phyloP scores from a whole-genome alignment of 2,888 invertebrate genomes.

The Netelia virgata region DNA sequence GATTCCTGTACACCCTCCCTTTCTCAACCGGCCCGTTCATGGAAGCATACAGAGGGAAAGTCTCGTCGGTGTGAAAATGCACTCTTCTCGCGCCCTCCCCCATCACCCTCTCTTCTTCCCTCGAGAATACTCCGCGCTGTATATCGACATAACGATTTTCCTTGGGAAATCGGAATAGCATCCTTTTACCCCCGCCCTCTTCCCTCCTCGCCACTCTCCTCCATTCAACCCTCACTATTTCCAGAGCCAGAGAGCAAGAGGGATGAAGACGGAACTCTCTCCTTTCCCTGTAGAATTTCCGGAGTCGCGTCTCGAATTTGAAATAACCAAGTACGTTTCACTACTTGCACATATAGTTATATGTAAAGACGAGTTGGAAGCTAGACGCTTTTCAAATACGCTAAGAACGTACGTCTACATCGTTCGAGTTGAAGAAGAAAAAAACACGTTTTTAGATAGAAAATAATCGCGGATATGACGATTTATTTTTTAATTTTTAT shows the following conservation, averaged over 20 bases:
- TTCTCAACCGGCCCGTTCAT: conserved; percentile 19
- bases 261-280: conserved; percentile 41
- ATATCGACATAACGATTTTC: conserved; percentile 59
- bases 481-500: too few relatives aligned
- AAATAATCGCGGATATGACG: too few relatives aligned
- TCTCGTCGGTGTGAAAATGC: conserved; percentile 49
- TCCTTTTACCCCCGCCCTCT: conserved; percentile 33
- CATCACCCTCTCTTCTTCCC: background rate
- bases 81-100: background rate
- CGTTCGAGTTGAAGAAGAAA: background rate
- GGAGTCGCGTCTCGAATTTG: conserved; percentile 49
- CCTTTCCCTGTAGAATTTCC: conserved; percentile 56
- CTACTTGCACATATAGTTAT: background rate
- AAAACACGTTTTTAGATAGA: too few relatives aligned
- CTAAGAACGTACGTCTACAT: background rate
- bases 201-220: background rate
- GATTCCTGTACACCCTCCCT: conserved; percentile 63
- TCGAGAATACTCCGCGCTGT: background rate
- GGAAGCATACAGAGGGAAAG: conserved; percentile 11
- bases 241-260: conserved; percentile 3
- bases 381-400: background rate
- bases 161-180: conserved; percentile 44
- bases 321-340: conserved; percentile 25
- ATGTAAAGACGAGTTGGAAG: background rate
- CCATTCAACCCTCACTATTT: too few relatives aligned